These are phyloP conservation scores for Origma solitaria DNA, from an alignment of 2,113 vertebrate species.

Conservation along the genomic window DNA sequence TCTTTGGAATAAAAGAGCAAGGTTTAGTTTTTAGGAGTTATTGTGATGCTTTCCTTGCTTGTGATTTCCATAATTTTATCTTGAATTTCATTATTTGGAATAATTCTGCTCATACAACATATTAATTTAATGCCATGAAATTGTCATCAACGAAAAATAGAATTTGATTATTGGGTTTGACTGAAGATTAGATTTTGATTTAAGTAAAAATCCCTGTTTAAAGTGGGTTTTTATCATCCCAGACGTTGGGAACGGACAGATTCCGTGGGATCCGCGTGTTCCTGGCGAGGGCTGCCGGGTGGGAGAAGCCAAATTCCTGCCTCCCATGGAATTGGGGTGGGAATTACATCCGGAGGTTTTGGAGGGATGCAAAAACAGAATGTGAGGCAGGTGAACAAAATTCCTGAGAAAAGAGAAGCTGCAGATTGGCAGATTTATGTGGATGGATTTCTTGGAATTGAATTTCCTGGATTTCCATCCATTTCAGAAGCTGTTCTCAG, in stretches of 20 bases:
- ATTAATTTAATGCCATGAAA: background rate
- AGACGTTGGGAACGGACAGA: no score
- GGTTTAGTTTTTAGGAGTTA: constrained; percentile 15
- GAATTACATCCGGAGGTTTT: background rate
- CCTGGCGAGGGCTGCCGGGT: no score
- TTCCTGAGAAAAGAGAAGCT: background rate
- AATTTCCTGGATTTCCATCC: background rate
- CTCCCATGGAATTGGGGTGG: background rate
- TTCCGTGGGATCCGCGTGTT: no score
- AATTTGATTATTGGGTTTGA: background rate
- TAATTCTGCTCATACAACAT: background rate
- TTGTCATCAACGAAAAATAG: background rate
- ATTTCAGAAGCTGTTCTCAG: background rate
- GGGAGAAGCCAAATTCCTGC: background rate
- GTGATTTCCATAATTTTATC: constrained; percentile 6
- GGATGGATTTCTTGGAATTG: background rate
- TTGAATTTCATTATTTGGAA: background rate
- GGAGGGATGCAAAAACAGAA: fast-evolving
- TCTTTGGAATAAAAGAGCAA: constrained; percentile 1
- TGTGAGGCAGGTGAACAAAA: background rate
- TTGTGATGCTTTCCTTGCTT: constrained; percentile 19
- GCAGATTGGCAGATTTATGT: background rate
- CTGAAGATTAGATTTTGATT: background rate
- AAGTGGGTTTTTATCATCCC: no score
- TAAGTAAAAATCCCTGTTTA: no score